Percentiles rank a stretch among this genome's conserved stretches.
Evolutionary conservation across 2,797 vertebrate genomes (phyloP).

Genomic region (Psittacula derbiana): DNA sequence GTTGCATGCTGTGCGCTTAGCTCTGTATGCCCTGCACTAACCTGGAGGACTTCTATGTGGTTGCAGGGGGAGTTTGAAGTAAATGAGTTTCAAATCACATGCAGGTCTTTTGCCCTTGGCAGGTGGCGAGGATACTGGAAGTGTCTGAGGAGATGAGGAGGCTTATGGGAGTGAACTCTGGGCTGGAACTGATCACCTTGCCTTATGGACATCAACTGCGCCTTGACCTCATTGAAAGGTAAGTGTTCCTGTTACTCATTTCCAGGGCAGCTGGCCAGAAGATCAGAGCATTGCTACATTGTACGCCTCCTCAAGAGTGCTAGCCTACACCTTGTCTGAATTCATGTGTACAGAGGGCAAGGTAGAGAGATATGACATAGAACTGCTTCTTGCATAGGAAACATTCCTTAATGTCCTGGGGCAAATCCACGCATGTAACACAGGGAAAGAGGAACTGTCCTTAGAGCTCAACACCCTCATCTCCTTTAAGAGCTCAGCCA

Average conservation of each 20-base stretch:
- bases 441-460: background rate
- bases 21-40: background rate
- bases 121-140: slow-evolving; percentile 91
- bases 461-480: background rate
- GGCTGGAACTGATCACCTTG: slow-evolving; percentile 92
- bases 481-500: background rate
- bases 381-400: background rate
- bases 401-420: background rate
- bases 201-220: slow-evolving; percentile 92
- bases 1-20: background rate
- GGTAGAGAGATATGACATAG: background rate
- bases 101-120: slow-evolving; percentile 27
- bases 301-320: background rate
- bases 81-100: background rate
- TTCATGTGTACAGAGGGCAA: background rate
- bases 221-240: slow-evolving; percentile 96
- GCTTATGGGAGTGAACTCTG: slow-evolving; percentile 91
- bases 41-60: background rate
- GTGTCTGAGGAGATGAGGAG: slow-evolving; percentile 87
- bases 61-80: accelerated
- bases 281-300: background rate
- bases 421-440: background rate
- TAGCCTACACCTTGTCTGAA: background rate
- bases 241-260: slow-evolving; percentile 12
- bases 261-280: background rate